phyloP scores from a whole-genome alignment of 2,113 vertebrate species.

The Raja brachyura region DNA sequence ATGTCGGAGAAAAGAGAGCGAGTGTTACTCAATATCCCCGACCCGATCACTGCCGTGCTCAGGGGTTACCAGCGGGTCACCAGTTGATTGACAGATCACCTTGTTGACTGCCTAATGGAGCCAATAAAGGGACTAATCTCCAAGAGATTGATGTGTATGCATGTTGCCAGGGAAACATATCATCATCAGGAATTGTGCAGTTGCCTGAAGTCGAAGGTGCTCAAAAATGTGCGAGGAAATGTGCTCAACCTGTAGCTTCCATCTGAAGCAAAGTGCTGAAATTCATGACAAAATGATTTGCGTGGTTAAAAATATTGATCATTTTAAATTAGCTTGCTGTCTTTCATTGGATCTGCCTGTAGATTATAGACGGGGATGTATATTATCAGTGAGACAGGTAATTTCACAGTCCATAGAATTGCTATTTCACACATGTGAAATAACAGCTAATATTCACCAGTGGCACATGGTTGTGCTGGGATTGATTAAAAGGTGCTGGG shows the following conservation, averaged over 20 bases:
- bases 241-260: neutral
- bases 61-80: constrained; percentile 8
- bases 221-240: neutral
- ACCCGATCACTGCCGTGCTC: neutral
- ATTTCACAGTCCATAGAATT: constrained; percentile 21
- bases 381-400: neutral
- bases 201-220: neutral
- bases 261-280: neutral
- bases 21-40: neutral
- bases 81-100: constrained; percentile 8
- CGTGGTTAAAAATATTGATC: constrained; percentile 26
- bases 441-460: neutral
- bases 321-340: neutral
- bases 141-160: constrained; percentile 13
- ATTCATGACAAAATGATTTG: neutral
- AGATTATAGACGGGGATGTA: constrained; percentile 2
- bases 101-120: neutral
- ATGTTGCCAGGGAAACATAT: neutral
- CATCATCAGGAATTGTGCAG: neutral
- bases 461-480: neutral
- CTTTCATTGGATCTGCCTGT: neutral
- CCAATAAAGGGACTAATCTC: neutral
- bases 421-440: neutral
- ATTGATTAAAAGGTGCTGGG: neutral
- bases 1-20: neutral